Evolutionary conservation across 2,113 vertebrate genomes (phyloP).

Genomic region (Eclectus roratus): DNA sequence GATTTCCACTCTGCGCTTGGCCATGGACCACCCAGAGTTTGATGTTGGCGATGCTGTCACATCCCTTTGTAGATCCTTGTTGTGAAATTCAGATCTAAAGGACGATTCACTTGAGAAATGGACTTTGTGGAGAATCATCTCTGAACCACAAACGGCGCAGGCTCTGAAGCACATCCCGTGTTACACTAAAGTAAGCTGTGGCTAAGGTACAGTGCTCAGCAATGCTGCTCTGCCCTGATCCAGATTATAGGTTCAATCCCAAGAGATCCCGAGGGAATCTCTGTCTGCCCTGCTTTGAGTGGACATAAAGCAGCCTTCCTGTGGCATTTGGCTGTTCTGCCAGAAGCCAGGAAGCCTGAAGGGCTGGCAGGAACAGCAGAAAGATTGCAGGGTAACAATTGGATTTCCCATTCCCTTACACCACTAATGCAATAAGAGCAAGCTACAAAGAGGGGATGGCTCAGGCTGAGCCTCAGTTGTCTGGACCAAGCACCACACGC

Average conservation of each 20-base stretch:
- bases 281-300: not conserved
- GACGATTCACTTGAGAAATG: not conserved
- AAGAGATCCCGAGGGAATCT: not conserved
- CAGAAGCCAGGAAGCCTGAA: constrained; percentile 49
- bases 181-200: not conserved
- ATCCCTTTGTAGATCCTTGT: not conserved
- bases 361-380: constrained; percentile 41
- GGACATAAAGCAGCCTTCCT: constrained; percentile 5
- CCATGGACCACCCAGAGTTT: not conserved
- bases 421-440: not conserved
- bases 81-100: not conserved
- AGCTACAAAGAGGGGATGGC: not conserved
- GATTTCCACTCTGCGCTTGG: not conserved
- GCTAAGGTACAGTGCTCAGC: not conserved
- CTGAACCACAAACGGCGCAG: not conserved
- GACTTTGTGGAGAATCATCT: not conserved
- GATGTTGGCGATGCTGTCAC: not conserved
- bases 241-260: not conserved
- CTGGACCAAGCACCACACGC: not conserved
- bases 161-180: not conserved
- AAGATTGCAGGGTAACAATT: not conserved
- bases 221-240: not conserved
- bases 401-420: constrained; percentile 9
- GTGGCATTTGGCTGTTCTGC: not conserved
- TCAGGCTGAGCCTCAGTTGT: not conserved